These are phyloP conservation scores for Rhagophthalmus giganteus DNA, from an alignment of 2,888 invertebrate genomes.

Conservation along the genomic window DNA sequence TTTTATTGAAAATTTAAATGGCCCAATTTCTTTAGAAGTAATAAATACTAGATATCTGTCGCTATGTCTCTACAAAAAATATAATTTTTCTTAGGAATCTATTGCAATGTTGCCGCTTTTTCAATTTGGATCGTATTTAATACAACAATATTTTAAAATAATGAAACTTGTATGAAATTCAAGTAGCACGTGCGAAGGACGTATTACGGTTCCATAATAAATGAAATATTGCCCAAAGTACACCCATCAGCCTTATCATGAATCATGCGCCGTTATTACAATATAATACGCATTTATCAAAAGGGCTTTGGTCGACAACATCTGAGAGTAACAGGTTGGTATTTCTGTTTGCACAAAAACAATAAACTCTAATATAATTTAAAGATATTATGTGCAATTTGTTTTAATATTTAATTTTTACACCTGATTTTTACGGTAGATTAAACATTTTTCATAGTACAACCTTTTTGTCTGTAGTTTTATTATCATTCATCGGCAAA, in stretches of 20 bases:
- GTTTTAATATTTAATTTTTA: constrained; percentile 8
- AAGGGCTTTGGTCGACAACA: constrained; percentile 32
- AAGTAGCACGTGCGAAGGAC: constrained; percentile 29
- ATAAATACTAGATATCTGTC: no score
- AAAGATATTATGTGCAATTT: constrained; percentile 20
- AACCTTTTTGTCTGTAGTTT: no score
- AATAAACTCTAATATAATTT: constrained; percentile 19
- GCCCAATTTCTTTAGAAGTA: no score
- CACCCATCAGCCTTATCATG: constrained; percentile 35
- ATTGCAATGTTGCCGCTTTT: neutral
- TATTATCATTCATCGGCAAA: no score
- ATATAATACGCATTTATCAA: constrained; percentile 35
- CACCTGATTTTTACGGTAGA: neutral
- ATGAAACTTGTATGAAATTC: constrained; percentile 28
- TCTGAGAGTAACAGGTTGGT: constrained; percentile 31
- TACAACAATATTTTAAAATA: constrained; percentile 27
- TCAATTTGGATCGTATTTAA: constrained; percentile 6
- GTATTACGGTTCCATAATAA: constrained; percentile 29
- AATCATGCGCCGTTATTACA: constrained; percentile 31
- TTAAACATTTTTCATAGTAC: no score
- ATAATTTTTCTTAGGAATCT: neutral
- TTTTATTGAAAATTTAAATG: no score
- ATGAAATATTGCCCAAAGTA: constrained; percentile 35
- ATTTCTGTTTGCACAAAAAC: constrained; percentile 24
- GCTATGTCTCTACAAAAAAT: neutral